These are phyloP conservation scores for Norana najaformis DNA, from an alignment of 2,888 invertebrate species.

Conservation along the genomic window DNA sequence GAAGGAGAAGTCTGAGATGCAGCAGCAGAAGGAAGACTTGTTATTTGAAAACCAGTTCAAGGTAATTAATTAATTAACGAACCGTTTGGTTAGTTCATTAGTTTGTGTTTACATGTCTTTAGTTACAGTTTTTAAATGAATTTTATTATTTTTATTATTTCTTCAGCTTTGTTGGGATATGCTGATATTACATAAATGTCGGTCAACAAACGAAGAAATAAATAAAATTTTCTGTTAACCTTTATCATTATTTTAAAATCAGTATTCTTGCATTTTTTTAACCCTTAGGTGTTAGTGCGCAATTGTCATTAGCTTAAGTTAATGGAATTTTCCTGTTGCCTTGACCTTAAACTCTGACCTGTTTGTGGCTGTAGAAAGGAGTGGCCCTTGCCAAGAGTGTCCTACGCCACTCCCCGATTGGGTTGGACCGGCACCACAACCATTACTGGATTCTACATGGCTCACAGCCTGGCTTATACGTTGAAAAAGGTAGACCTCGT, in stretches of 20 bases:
- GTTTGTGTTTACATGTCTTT: neutral
- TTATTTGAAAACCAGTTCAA: slow-evolving; percentile 53
- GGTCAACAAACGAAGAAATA: too few species aligned
- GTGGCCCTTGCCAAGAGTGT: slow-evolving; percentile 52
- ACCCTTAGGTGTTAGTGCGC: too few species aligned
- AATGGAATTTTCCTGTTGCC: neutral
- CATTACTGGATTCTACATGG: slow-evolving; percentile 61
- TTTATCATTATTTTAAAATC: too few species aligned
- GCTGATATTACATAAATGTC: too few species aligned
- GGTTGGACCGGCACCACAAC: slow-evolving; percentile 61
- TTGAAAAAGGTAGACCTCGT: slow-evolving; percentile 59
- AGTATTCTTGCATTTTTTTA: too few species aligned
- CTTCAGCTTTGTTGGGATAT: too few species aligned
- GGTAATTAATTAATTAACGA: slow-evolving; percentile 45
- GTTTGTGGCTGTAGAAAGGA: slow-evolving; percentile 48
- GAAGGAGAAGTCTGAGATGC: slow-evolving; percentile 45
- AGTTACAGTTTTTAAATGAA: neutral
- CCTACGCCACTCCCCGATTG: slow-evolving; percentile 57
- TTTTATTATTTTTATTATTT: neutral
- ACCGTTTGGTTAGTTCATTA: neutral
- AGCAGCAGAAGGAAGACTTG: slow-evolving; percentile 50
- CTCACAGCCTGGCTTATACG: slow-evolving; percentile 58
- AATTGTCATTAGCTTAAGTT: too few species aligned
- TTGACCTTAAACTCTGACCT: neutral
- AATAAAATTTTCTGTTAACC: too few species aligned